These are phyloP conservation scores for Macrochelys suwanniensis DNA, from an alignment of 2,797 vertebrate genomes.

Conservation along the genomic window DNA sequence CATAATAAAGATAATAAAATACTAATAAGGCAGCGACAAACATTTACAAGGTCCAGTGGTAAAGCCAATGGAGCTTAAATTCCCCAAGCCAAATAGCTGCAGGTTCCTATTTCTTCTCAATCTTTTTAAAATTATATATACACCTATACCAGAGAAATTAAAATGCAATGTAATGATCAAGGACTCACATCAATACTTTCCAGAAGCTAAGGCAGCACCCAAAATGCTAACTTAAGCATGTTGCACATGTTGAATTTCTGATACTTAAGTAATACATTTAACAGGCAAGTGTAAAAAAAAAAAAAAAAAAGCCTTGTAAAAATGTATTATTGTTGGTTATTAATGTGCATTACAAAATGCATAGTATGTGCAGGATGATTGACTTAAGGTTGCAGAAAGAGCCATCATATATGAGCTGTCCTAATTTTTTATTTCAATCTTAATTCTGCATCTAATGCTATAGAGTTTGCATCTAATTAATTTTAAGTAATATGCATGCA, in stretches of 20 bases:
- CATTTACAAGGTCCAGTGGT: background rate
- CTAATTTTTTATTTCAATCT: background rate
- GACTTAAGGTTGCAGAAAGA: background rate
- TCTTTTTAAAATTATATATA: background rate
- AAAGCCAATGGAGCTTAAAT: background rate
- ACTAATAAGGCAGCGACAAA: background rate
- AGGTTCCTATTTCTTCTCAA: background rate
- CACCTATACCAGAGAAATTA: background rate
- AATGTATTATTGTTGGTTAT: background rate
- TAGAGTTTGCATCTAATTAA: background rate
- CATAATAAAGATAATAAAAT: conserved; percentile 23
- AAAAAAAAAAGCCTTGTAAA: background rate
- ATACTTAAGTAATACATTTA: background rate
- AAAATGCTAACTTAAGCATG: background rate
- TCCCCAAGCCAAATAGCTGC: background rate
- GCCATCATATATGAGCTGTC: background rate
- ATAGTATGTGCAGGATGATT: background rate
- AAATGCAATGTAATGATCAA: background rate
- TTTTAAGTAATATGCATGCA: background rate
- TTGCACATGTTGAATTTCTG: background rate
- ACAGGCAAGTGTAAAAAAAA: background rate
- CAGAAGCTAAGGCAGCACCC: background rate
- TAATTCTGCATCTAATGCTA: background rate
- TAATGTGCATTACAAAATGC: background rate
- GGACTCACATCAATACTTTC: background rate